Conservation (phyloP, 2,888 invertebrate species). For the Mesoligia furuncula region DNA sequence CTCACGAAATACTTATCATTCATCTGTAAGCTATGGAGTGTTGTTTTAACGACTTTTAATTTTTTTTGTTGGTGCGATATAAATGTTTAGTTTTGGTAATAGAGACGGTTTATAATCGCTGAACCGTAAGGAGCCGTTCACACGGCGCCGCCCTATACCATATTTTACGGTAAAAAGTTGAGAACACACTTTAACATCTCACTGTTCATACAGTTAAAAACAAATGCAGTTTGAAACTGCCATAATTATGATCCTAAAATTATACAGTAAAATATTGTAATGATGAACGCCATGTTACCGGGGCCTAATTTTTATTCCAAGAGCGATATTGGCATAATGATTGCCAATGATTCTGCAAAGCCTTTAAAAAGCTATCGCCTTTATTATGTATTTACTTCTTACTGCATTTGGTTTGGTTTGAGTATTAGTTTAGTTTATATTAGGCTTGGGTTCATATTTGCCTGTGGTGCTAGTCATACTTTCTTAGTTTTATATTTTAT, state of each 20-base stretch:
- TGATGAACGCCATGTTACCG: background rate
- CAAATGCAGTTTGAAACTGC: background rate
- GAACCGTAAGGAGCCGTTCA: background rate
- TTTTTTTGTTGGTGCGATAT: conserved; percentile 54
- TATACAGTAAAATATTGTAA: background rate
- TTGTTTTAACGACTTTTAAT: conserved; percentile 40
- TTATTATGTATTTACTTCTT: conserved; percentile 56
- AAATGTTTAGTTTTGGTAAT: conserved; percentile 22
- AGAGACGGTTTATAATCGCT: background rate
- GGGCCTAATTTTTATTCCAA: background rate
- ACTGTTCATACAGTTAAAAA: background rate
- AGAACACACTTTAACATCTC: background rate
- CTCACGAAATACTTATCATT: conserved; percentile 38
- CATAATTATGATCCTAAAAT: too few relatives aligned
- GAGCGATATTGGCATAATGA: conserved; percentile 11
- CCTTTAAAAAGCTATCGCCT: conserved; percentile 1
- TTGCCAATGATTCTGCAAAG: background rate
- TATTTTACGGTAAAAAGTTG: background rate
- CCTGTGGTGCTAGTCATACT: conserved; percentile 78
- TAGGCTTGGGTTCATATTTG: conserved; percentile 61
- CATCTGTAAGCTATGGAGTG: conserved; percentile 42
- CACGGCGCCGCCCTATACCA: background rate
- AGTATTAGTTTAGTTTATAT: conserved; percentile 38
- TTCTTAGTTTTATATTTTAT: conserved; percentile 54
- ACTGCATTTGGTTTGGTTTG: conserved; percentile 67